Evolutionary conservation across 1,140 invertebrate genomes (phyloP).

Genomic region (Drosophila carrolli): DNA sequence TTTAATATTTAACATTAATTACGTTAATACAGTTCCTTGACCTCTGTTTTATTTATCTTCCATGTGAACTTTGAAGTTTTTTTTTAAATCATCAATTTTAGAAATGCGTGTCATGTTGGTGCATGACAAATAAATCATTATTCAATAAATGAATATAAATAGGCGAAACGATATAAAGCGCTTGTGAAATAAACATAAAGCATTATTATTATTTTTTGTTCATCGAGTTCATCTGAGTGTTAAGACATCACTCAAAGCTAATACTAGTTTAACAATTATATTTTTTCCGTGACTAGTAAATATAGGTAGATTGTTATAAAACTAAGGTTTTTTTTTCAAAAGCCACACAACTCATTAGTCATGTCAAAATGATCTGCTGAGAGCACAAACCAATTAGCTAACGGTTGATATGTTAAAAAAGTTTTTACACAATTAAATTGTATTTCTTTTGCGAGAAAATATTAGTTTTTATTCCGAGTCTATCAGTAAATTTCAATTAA

Average conservation of each 20-base stretch:
- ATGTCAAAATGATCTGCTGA: constrained; percentile 4
- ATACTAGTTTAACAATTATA: background rate
- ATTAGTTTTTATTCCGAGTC: constrained; percentile 11
- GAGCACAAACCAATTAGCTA: constrained; percentile 14
- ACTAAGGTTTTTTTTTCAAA: background rate
- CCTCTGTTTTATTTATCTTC: too few species aligned
- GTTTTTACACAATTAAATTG: background rate
- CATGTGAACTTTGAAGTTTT: too few species aligned
- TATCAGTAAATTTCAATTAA: constrained; percentile 9
- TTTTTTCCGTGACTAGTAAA: background rate
- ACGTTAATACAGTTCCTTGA: background rate
- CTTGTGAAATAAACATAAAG: too few species aligned
- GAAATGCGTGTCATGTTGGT: too few species aligned
- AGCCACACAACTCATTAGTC: constrained; percentile 9
- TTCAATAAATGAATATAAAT: too few species aligned
- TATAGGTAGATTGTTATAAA: background rate
- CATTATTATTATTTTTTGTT: background rate
- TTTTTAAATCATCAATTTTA: too few species aligned
- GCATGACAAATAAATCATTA: too few species aligned
- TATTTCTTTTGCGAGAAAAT: constrained; percentile 9
- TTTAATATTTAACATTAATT: background rate
- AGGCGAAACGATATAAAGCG: too few species aligned
- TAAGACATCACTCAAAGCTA: background rate
- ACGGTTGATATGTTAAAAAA: constrained; percentile 24
- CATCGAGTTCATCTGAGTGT: background rate